Base-by-base conservation (phyloP, 2,797 vertebrate species). In the Sebastes cheni region DNA sequence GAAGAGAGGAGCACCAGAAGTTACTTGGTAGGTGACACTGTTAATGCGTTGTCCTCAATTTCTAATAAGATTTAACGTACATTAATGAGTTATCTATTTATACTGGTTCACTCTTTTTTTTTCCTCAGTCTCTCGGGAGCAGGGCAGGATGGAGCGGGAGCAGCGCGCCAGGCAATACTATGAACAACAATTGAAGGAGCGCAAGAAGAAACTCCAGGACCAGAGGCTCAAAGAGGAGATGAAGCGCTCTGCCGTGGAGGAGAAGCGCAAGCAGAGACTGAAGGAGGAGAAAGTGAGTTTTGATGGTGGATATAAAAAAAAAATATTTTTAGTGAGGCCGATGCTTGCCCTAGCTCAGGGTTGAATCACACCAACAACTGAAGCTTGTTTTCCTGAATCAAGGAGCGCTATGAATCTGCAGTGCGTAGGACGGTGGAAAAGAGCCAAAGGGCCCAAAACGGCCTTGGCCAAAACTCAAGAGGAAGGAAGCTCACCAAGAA, bases 401-500 rank as follows among this genome's bases (percentile, higher is more conserved):
- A 99, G 98, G 98, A 98, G 74, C 97, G 98, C 46, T 92, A 97
- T 92, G 98, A 99, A 94, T 96, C 96, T 78, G 97, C 97, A 39
- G 95, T 99, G 66, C 97, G 95, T 22, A 96, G 93, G 75, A 99
- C 98, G 1, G 95, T 97, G 85, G 97, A 99, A 88, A 98, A 96
- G 91, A 98, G 97, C 93, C 96, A 97, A 83, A 97, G 93, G 87
- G 96, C 95, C 78, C 97, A 92, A 84, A 96, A 96, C 88, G 97
- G 89, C 86, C 93, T 90, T 13, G 92, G 87, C 90, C 96, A 95
- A 59, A 96, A 94, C 95, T 93, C 96, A 0, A 96, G 97, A 96
- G 97, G 96, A 84, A 95, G 96, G 78, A 92, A 90, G 72, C 92
- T 11, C 34, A 84, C 85, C 87, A 94, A 96, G 87, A 96, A 88